phyloP scores from a whole-genome alignment of 2,888 invertebrate genomes.

The Eumacrocentrus americanus region DNA sequence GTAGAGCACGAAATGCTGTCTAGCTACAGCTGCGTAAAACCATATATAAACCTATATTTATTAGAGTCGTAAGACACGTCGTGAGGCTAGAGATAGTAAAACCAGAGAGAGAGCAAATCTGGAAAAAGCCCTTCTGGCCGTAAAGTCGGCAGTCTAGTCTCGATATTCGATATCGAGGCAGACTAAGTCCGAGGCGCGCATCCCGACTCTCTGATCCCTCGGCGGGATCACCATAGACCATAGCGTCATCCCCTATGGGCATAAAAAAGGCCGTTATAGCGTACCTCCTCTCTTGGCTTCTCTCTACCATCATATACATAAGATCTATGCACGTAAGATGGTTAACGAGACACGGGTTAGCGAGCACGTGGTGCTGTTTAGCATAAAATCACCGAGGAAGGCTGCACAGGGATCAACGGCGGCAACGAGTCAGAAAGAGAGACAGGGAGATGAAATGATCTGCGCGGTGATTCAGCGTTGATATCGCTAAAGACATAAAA shows the following conservation, averaged over 20 bases:
- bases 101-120: conserved; percentile 27
- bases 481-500: conserved; percentile 48
- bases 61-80: conserved; percentile 22
- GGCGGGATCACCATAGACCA: conserved; percentile 32
- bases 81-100: conserved; percentile 18
- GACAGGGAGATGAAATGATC: conserved; percentile 43
- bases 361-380: conserved; percentile 44
- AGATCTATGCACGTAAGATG: conserved; percentile 23
- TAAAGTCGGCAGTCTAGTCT: conserved; percentile 26
- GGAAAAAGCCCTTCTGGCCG: conserved; percentile 26
- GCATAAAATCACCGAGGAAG: conserved; percentile 46
- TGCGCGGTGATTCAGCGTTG: conserved; percentile 41
- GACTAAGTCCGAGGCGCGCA: conserved; percentile 7
- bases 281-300: neutral
- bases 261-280: conserved; percentile 30
- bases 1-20: too few species aligned
- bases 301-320: conserved; percentile 5
- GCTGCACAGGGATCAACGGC: conserved; percentile 3
- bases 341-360: conserved; percentile 39
- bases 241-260: conserved; percentile 36
- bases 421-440: neutral
- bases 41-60: neutral
- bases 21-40: neutral
- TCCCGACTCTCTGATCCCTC: conserved; percentile 32
- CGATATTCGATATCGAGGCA: conserved; percentile 21